Base-by-base conservation (phyloP, 1,140 invertebrate genomes). In the Aphelinus atriplicis region DNA sequence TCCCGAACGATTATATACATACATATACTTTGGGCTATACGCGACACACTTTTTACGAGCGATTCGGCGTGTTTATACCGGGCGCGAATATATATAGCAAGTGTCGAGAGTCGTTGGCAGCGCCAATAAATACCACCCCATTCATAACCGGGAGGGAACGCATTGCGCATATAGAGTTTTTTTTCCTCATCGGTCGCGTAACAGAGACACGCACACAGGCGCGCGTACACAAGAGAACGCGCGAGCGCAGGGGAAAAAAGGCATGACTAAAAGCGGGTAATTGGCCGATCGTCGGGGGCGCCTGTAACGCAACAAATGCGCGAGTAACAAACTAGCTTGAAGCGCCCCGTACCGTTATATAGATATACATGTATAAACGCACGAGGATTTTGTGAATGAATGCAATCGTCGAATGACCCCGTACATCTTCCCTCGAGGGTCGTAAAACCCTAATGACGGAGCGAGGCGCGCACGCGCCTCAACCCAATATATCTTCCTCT, bases 401-500 rank as follows among this genome's bases (percentile, higher is more conserved):
- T 75, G 76, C 71, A 80, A 83, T 26, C 26, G 80, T 81, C 79
- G 79, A 81, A 81, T 79, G 78, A 81, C 77, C 78, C 80, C 78
- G 80, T 81, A 76, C 80, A 80, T 83, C 80, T 80, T 81, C 68
- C 71, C 10, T 47, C 26, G 66, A 65, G 78, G 81, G 74, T 81
- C 81, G 81, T 83, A 84, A 86, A 85, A 78, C 81, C 81, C 82
- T 82, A 84, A 84, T 84, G 82, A 84, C 77, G 63, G 76, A 77
- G 68, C 71, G 67, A 78, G 75, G 46, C 65, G 53, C 42, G 56
- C 68, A 45, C 3, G 47, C 51, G 26, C 43, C 2, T 26, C 26
- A 26, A 26, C 26, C 26, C 26, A 26, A 26, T 26, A 26, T 26
- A 26, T 26, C 26, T 26, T 26, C 26, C 26, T 26, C 26, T 26